Base-by-base conservation (phyloP, 30 jellyfish, hydroid and myxozoan genomes). In the Euphysa ruthae region DNA sequence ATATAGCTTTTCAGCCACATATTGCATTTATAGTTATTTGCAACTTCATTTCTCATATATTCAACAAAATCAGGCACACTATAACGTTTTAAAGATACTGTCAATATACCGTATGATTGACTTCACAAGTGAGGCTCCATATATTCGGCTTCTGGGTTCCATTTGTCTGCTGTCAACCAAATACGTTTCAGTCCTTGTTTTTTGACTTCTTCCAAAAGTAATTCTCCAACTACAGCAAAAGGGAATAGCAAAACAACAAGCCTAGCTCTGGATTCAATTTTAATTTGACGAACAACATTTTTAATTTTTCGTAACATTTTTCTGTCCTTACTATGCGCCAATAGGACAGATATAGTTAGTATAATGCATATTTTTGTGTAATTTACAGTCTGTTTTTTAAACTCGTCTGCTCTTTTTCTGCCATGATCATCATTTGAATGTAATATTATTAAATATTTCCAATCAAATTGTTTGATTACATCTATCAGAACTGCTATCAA, bases 371-470 rank as follows among this genome's bases (percentile, higher is more conserved):
- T 65, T 50, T 83, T 75, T n/a, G n/a, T n/a, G 15, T 71, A 82
- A 18, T 71, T 54, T 46, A 55, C 50, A 22, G 95, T 84, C 10
- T 69, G 34, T 30, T 73, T 81, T 54, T 83, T 83, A 56, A 83
- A 35, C 13, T 85, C 92, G 21, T 82, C 46, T 18, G 75, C 77
- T 4, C 93, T 92, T 1, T 74, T 70, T 52, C 75, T 83, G 1
- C 95, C 95, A 61, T 83, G 75, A 52, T 83, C 93, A 62, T 83
- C 95, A 43, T 83, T 92, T 29, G 93, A 74, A 8, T 92, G 93
- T 31, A 83, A 50, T n/a, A 87, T 92, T 55, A 83, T 46, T 34
- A 83, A 15, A 35, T 83, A 83, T 43, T 75, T 75, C 95, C 95
- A 83, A 28, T 71, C 55, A 43, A 83, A 83, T 23, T 73, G 69